Evolutionary conservation across 2,797 vertebrate species (phyloP), one percentile per base, ranked within the genome.

Genomic region (Jordanella pulchra): DNA sequence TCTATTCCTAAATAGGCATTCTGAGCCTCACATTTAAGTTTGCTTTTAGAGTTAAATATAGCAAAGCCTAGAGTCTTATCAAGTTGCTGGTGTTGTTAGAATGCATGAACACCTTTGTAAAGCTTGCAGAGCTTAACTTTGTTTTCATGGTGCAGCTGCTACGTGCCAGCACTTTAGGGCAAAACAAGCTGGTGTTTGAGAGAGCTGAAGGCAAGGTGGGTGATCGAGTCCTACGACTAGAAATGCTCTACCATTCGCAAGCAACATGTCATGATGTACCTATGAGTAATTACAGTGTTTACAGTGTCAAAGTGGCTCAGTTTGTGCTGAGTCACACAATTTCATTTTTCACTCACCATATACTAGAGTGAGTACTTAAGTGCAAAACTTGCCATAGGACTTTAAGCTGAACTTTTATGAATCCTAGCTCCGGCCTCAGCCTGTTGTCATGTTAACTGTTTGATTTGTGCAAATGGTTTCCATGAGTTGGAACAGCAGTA

Each of bases 81-180:
- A 76, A 71, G 72, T 67, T 67, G 56, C 30, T 84, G 25, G 71
- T 89, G 81, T 47, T 69, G 73, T 81, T 79, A 80, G 77, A 64
- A 84, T 75, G 78, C 82, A 79, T 71, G 69, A 86, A 67, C 30
- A 73, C 76, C 72, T 83, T 51, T 44, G 65, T 70, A 69, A 82
- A 86, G 82, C 44, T 71, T 67, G 28, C 42, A 54, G 67, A 83
- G 67, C n/a, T 1, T 15, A 30, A 10, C 63, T 73, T 68, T 77
- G 65, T 80, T 81, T 69, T 73, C 70, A 70, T 32, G 50, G 17
- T 48, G 70, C 47, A 54, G 42, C 61, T 81, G 55, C 66, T 85
- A 69, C 68, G 71, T 18, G 32, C 71, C 69, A 61, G 23, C 45
- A 63, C 60, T 45, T 55, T 42, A 0, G 30, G 48, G 32, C 3